Evolutionary conservation across 2,113 vertebrate genomes (phyloP), one percentile per base, ranked within the genome.

Genomic region (Barbus barbus): DNA sequence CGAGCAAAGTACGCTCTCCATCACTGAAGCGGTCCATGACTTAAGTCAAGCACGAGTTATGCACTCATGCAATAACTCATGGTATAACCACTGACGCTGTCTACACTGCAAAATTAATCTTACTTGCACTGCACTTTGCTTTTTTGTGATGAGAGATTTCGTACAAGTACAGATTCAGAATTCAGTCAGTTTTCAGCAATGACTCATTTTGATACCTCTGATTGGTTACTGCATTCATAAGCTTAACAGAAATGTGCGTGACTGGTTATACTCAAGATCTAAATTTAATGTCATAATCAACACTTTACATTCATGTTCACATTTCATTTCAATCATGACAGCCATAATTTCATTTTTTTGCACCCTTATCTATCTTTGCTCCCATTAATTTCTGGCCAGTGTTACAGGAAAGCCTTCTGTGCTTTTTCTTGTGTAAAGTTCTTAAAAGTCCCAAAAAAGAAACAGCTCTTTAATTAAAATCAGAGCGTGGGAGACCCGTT

Each of bases 361-460:
- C 41, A 44, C 9, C 41, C 41, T 12, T 44, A 44, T 44, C 0
- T 44, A 44, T 44, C 0, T 41, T 41, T 41, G 9, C 11, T 44
- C 41, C 41, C 41, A 44, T 44, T 44, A 11, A 44, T 44, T 12
- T 12, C 41, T 12, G 41, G 12, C 9, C 9, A 41, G 9, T 41
- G 38, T 41, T 9, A 41, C 8, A 9, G 1, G 8, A 41, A 9
- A 41, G 38, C 38, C 9, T 8, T 48, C 24, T 4, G 61, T n/a
- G 46, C n/a, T 80, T 65, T n/a, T n/a, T 81, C 65, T 24, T 13
- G 65, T 71, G 44, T 56, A 56, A 20, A 9, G 7, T 38, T 56
- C 41, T 63, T 61, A 69, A 75, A 61, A 83, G 24, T 56, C 22
- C 33, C 18, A 77, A 33, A 77, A 77, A 36, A 77, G 48, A 77